These are phyloP conservation scores for Antedon mediterranea DNA, from an alignment of 53 echinoderm and acorn worm genomes.

Conservation along the genomic window DNA sequence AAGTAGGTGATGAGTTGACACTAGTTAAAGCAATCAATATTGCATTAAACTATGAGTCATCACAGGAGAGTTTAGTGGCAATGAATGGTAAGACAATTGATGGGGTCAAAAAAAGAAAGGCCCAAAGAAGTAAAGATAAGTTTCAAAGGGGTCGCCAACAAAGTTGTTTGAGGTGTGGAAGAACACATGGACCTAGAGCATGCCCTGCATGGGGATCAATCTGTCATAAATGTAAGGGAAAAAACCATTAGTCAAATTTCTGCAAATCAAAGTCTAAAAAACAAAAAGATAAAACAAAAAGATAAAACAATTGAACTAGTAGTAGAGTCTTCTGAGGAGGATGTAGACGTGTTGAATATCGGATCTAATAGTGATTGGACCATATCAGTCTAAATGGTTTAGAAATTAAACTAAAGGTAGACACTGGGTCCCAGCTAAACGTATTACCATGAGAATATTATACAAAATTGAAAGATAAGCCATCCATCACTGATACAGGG, in stretches of 20 bases:
- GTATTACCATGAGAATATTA: neutral
- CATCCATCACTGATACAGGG: neutral
- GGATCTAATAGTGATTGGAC: neutral
- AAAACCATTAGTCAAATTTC: neutral
- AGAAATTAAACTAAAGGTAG: neutral
- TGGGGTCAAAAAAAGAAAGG: neutral
- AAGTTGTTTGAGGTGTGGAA: constrained; percentile 9
- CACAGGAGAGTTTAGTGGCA: neutral
- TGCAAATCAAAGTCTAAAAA: neutral
- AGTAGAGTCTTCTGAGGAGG: neutral
- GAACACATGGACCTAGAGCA: neutral
- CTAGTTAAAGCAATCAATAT: neutral
- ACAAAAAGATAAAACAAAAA: neutral
- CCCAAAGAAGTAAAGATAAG: neutral
- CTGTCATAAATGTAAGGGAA: constrained; percentile 1
- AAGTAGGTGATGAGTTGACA: neutral
- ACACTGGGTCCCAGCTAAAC: neutral
- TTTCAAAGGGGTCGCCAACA: neutral
- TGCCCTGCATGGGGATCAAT: neutral
- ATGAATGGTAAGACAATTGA: neutral
- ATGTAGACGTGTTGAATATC: neutral
- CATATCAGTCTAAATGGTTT: neutral
- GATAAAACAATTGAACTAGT: neutral
- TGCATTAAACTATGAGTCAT: neutral
- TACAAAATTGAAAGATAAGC: neutral